These are phyloP conservation scores for Eupithecia inturbata DNA, from an alignment of 2,888 invertebrate species.

Conservation along the genomic window DNA sequence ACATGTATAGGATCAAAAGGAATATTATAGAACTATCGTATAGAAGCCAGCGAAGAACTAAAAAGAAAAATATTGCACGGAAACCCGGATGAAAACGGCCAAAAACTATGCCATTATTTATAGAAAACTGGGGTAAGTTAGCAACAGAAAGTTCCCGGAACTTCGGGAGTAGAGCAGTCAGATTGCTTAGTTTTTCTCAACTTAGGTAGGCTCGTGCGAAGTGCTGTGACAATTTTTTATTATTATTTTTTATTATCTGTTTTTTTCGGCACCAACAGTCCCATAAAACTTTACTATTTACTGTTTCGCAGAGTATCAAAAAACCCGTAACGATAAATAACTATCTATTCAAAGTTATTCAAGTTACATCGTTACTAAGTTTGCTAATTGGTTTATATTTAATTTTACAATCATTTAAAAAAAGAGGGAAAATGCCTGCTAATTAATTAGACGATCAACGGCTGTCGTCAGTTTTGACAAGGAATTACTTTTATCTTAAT, in stretches of 20 bases:
- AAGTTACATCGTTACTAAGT: not conserved
- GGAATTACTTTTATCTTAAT: not conserved
- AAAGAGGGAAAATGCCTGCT: not conserved
- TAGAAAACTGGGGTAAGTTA: slow-evolving; percentile 44
- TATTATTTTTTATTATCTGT: slow-evolving; percentile 12
- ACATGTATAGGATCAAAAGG: no score
- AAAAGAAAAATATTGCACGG: slow-evolving; percentile 40
- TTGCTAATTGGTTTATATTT: not conserved
- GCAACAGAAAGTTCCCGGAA: slow-evolving; percentile 37
- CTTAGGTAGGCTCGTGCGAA: slow-evolving; percentile 24
- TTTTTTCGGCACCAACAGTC: slow-evolving; percentile 7
- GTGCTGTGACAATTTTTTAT: slow-evolving; percentile 5
- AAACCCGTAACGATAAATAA: not conserved
- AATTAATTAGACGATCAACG: not conserved
- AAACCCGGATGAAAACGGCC: slow-evolving; percentile 39
- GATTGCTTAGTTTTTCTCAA: slow-evolving; percentile 40
- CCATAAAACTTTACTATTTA: not conserved
- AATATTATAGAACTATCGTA: not conserved
- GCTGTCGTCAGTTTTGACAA: not conserved
- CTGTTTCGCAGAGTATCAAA: slow-evolving; percentile 3
- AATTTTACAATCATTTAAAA: not conserved
- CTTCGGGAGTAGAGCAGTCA: slow-evolving; percentile 25
- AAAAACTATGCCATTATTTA: slow-evolving; percentile 45
- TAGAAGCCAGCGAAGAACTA: not conserved
- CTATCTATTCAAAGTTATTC: not conserved